Evolutionary conservation across 2,888 invertebrate genomes (phyloP), one percentile per base, ranked within the genome.

Genomic region (Branchellion lobata): DNA sequence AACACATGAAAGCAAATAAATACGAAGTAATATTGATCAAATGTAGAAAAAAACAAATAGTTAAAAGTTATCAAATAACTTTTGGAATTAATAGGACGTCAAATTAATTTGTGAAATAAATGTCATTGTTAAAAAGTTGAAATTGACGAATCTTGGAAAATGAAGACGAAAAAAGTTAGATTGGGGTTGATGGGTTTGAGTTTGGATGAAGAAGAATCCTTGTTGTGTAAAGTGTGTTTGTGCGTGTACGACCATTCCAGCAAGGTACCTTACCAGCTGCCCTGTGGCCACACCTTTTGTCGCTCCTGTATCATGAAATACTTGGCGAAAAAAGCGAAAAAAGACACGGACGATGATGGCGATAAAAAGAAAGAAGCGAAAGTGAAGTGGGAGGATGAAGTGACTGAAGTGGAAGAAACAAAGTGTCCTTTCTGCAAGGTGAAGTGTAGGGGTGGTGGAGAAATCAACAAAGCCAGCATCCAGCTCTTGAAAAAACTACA

Each of bases 141-240:
- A n/a, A n/a, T n/a, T n/a, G n/a, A 57, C 3, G 21, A 24, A n/a
- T 57, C 21, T 57, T 14, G 5, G 61, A 57, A n/a, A 57, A 57
- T 57, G 61, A 57, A 57, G 21, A 57, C 11, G 61, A 57, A 57
- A 5, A 57, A 57, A n/a, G 14, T 8, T 8, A 57, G 24, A n/a
- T n/a, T 57, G 61, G 61, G 61, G 3, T 5, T 14, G 24, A 14
- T 57, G 21, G n/a, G n/a, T n/a, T 57, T 57, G 24, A 3, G 5
- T 5, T 14, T 57, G 18, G 36, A 51, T 1, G 77, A 77, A 21
- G 77, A 77, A 34, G 77, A 77, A 57, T 21, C 57, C 1, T 34
- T 77, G 61, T 27, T 77, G 34, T 77, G 77, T 33, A 77, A 77
- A 34, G 65, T 77, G 1, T 77, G 77, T 36, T 18, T 77, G 31